Evolutionary conservation across 2,888 invertebrate species (phyloP), one percentile per base, ranked within the genome.

Genomic region (Papilio gigon): DNA sequence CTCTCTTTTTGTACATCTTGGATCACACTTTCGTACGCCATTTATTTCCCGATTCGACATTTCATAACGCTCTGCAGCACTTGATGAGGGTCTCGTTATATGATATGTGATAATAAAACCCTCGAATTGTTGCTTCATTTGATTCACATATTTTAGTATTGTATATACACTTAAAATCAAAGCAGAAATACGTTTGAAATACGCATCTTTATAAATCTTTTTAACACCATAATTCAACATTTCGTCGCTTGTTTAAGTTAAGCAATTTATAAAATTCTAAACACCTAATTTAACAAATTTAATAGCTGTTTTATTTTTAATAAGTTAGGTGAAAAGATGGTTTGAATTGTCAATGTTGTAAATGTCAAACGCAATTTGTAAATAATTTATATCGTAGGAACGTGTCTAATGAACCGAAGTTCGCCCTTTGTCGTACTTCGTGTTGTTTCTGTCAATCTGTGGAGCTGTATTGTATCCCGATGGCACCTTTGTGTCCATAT

Each of bases 1-100:
- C 81, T 80, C 37, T 40, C n/a, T 84, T 87, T 88, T 87, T 88
- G 86, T 88, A 87, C 89, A 88, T 89, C 89, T 90, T 86, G 85
- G 84, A 89, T 90, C 89, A 89, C 90, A 89, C 89, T 88, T 90
- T 89, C 88, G 85, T 89, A 87, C 83, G 84, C 84, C 88, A 89
- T 90, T 91, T 89, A 90, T 90, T 87, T 87, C 82, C 80, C 81
- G 80, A 81, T 84, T 87, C 85, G 86, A 84, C 84, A 83, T 85
- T 84, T 84, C 83, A 81, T 87, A 81, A 82, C 84, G 83, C 84
- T 84, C 83, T 81, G 80, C 81, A 81, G 79, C 77, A 78, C 75
- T 83, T 89, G 89, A 90, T 88, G 85, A 88, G 89, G 88, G 87
- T 87, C 84, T 89, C 85, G 87, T 85, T 84, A 84, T 84, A 84